A percentile compares a stretch with the other conserved stretches of the same genome.
Conservation (phyloP, 2,113 vertebrate species). For the Malurus alboscapulatus region DNA sequence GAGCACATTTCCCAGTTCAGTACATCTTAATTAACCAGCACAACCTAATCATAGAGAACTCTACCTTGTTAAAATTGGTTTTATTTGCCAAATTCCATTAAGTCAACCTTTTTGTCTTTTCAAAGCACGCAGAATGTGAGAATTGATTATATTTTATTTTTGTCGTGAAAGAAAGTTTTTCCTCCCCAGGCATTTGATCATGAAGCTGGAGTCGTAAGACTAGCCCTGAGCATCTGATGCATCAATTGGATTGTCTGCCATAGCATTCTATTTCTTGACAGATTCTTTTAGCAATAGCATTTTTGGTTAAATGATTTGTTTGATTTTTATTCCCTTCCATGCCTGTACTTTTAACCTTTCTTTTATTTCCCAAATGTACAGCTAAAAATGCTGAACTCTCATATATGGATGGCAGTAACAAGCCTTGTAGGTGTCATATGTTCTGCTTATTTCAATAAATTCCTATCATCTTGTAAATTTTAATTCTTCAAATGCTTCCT, state of each 20-base stretch:
- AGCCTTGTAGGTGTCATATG: background rate
- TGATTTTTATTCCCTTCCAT: background rate
- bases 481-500: background rate
- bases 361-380: background rate
- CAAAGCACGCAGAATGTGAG: background rate
- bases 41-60: background rate
- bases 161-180: background rate
- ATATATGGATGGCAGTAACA: background rate
- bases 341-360: background rate
- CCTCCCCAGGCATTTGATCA: background rate
- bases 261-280: background rate
- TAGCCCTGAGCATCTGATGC: background rate
- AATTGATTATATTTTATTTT: background rate
- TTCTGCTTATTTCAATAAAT: background rate
- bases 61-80: background rate
- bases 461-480: background rate
- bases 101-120: background rate
- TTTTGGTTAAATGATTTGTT: background rate
- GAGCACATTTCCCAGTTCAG: conserved; percentile 2
- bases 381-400: background rate
- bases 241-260: background rate
- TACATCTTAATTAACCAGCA: background rate
- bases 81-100: background rate
- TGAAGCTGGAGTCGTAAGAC: background rate
- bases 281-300: background rate